Conservation (phyloP, 2,888 invertebrate species). For the Timema podura region DNA sequence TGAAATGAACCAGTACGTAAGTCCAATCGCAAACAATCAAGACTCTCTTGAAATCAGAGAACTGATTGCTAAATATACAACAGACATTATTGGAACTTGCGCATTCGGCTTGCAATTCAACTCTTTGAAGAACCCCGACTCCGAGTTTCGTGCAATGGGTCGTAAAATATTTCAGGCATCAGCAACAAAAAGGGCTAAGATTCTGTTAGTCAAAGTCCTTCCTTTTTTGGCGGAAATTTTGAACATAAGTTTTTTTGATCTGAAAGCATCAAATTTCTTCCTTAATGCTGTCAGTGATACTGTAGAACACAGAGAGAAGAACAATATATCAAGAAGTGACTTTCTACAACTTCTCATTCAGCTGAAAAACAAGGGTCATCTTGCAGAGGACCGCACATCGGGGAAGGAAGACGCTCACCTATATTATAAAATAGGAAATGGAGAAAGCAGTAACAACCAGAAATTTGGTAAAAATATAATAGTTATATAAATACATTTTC, state of each 20-base stretch:
- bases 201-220: constrained; percentile 34
- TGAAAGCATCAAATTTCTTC: constrained; percentile 19
- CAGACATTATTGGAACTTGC: constrained; percentile 58
- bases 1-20: constrained; percentile 12
- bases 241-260: not conserved
- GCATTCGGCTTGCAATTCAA: constrained; percentile 60
- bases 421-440: not conserved
- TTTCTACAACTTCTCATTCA: constrained; percentile 6
- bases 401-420: too few species aligned
- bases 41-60: too few species aligned
- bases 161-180: constrained; percentile 12
- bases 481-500: too few species aligned
- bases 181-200: constrained; percentile 35
- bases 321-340: not conserved
- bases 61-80: constrained; percentile 44
- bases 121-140: constrained; percentile 52
- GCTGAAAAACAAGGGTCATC: constrained; percentile 6
- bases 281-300: constrained; percentile 9
- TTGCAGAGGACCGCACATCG: constrained; percentile 33
- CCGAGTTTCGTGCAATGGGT: constrained; percentile 51
- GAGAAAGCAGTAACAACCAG: too few species aligned
- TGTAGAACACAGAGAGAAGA: not conserved
- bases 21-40: too few species aligned
- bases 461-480: too few species aligned
- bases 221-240: not conserved